Evolutionary conservation across 2,113 vertebrate species (phyloP), one percentile per base, ranked within the genome.

Genomic region (Sapajus apella): DNA sequence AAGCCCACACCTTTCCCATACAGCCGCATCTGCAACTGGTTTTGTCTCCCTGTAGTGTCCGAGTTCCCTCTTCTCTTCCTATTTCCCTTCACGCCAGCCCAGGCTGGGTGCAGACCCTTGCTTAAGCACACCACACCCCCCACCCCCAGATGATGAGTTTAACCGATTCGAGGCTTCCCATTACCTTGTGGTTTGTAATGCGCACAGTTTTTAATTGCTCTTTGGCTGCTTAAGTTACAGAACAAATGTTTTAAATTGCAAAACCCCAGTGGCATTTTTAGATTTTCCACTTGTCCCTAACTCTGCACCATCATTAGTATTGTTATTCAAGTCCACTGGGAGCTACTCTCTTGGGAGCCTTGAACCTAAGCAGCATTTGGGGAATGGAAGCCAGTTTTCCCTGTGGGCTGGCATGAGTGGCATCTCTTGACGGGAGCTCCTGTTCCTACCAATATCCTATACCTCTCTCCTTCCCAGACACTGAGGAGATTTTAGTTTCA

Each of bases 181-280:
- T 94, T 93, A 81, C 87, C 52, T 72, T 76, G 1, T 66, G 97
- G 79, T 97, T 98, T 97, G 76, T 95, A 76, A 56, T 70, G 50
- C 0, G 3, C 72, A 87, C 88, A 83, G 17, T 97, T 98, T 98
- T 82, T 98, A 81, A 93, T 88, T 87, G 47, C 92, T 92, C 18
- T 35, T 96, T n/a, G 17, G 87, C 88, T 0, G 0, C 56, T 45
- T 79, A 96, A 96, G 45, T 95, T 30, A 32, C 76, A 94, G 88
- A 96, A 90, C 94, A 98, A 98, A 96, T 95, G 97, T 4, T 18
- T 90, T 95, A 97, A 97, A 96, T 40, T 17, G 6, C 87, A 89
- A 97, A 96, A n/a, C 3, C 64, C 30, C 8, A 5, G 12, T 84
- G 92, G 77, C 56, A 77, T 96, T 92, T 97, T 89, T 95, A 96